Conservation (phyloP, 2,888 invertebrate genomes). For the Drosophila tanythrix region DNA sequence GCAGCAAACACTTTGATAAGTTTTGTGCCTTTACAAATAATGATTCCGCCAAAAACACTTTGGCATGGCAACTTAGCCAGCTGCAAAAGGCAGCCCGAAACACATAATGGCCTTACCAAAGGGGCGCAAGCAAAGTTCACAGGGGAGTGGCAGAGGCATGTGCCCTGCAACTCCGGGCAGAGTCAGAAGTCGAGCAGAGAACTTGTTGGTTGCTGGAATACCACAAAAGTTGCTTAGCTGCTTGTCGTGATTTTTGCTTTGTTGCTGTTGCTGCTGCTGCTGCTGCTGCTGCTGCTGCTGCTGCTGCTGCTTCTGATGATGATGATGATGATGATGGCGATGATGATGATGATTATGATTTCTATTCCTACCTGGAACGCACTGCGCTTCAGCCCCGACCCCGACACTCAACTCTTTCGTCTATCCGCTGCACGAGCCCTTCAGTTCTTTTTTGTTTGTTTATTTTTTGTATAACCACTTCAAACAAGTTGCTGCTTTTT, state of each 20-base stretch:
- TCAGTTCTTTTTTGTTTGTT: conserved; percentile 20
- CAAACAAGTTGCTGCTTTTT: conserved; percentile 76
- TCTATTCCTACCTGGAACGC: conserved; percentile 49
- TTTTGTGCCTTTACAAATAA: conserved; percentile 40
- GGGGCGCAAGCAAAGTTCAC: background rate
- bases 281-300: conserved; percentile 12
- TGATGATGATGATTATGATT: conserved; percentile 34
- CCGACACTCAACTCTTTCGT: background rate
- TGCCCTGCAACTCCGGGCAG: background rate
- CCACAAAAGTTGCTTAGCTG: conserved; percentile 56
- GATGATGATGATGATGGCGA: conserved; percentile 11
- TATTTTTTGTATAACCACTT: conserved; percentile 59
- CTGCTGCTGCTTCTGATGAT: conserved; percentile 5
- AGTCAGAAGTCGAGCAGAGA: background rate
- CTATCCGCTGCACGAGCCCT: conserved; percentile 16
- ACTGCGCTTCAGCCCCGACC: background rate
- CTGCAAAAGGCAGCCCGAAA: conserved; percentile 32
- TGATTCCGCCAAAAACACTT: conserved; percentile 31
- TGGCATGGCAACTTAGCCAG: conserved; percentile 18
- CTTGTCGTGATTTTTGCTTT: conserved; percentile 39
- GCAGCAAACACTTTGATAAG: conserved; percentile 38
- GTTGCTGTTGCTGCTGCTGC: conserved; percentile 9
- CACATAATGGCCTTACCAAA: conserved; percentile 55
- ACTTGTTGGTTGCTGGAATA: conserved; percentile 23
- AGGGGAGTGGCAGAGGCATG: background rate